Conservation (phyloP, 1,140 invertebrate genomes). For the Sesamia nonagrioides region DNA sequence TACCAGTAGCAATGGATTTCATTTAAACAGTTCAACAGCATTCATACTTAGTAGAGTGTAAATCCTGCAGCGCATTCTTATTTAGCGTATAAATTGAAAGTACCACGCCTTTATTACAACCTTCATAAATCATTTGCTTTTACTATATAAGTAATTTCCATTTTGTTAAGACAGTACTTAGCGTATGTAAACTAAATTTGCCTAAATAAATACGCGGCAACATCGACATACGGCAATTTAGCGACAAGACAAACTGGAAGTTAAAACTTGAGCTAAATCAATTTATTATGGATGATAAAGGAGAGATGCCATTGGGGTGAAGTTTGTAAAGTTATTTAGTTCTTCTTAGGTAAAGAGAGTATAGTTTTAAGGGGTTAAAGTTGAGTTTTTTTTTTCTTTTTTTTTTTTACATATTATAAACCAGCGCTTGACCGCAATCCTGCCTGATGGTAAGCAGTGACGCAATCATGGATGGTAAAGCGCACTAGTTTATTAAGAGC, state of each 20-base stretch:
- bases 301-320: background rate
- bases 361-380: background rate
- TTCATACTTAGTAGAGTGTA: no score
- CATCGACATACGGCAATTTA: constrained; percentile 22
- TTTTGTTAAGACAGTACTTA: background rate
- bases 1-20: no score
- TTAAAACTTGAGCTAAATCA: constrained; percentile 36
- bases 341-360: background rate
- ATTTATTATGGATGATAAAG: constrained; percentile 1
- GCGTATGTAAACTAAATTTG: background rate
- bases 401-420: no score
- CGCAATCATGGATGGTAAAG: no score
- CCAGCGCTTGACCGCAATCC: no score
- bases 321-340: background rate
- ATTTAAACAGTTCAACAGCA: no score
- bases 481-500: no score
- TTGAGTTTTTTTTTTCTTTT: no score
- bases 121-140: background rate
- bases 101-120: no score
- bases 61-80: no score
- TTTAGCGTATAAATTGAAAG: no score
- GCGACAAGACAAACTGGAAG: constrained; percentile 11
- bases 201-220: constrained; percentile 25
- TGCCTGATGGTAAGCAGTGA: no score
- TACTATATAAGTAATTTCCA: background rate